phyloP scores from a whole-genome alignment of 2,113 vertebrate species.

The Amphiprion percula region DNA sequence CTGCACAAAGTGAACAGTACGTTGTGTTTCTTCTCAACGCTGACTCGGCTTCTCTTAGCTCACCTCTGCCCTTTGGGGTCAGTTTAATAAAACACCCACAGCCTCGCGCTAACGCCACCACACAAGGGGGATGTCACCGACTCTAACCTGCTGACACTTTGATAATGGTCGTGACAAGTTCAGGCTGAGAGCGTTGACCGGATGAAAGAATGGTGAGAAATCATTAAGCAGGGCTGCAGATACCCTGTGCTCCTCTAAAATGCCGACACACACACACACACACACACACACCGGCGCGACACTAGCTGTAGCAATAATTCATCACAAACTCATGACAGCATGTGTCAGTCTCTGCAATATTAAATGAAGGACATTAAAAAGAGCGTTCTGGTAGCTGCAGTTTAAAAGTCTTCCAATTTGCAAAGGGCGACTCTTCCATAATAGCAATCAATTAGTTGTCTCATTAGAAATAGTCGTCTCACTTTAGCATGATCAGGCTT shows the following conservation, averaged over 20 bases:
- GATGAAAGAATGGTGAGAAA: conserved; percentile 14
- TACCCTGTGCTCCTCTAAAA: conserved; percentile 16
- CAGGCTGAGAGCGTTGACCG: not conserved
- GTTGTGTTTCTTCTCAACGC: conserved; percentile 39
- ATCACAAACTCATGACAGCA: not conserved
- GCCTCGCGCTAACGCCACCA: not conserved
- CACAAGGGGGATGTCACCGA: not conserved
- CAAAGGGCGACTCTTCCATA: not conserved
- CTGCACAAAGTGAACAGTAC: conserved; percentile 18
- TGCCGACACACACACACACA: conserved; percentile 15
- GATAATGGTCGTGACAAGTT: conserved; percentile 6
- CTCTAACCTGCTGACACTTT: conserved; percentile 24
- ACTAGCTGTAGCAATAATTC: not conserved
- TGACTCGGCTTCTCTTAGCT: conserved; percentile 57
- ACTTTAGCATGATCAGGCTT: conserved; percentile 18
- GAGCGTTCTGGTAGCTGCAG: not conserved
- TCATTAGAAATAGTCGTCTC: conserved; percentile 1
- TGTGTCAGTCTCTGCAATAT: not conserved
- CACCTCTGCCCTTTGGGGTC: conserved; percentile 60
- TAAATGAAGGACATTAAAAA: not conserved
- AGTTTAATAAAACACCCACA: conserved; percentile 37
- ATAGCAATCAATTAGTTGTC: conserved; percentile 15
- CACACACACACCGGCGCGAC: not conserved
- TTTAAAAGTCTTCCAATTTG: conserved; percentile 20
- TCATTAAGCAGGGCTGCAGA: not conserved